Conservation (phyloP, 2,888 invertebrate species). For the Melipona bicolor region DNA sequence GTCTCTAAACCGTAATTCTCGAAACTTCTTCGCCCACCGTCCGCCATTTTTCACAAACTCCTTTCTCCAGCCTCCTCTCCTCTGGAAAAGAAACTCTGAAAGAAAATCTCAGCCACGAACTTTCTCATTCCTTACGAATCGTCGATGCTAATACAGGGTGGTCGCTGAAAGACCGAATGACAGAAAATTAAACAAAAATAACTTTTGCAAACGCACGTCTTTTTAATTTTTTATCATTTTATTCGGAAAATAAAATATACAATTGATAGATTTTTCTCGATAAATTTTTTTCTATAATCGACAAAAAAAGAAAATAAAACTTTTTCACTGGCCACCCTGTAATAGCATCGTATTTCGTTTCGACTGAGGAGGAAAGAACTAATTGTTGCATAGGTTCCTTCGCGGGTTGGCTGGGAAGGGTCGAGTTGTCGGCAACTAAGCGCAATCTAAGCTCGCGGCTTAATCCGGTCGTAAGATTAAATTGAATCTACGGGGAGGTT, state of each 20-base stretch:
- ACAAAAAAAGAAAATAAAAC: no score
- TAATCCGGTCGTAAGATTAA: conserved; percentile 73
- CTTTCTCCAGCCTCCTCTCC: neutral
- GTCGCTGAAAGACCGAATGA: no score
- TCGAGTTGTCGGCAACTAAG: conserved; percentile 2
- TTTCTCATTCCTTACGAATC: neutral
- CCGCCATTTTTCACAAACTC: neutral
- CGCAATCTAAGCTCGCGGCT: conserved; percentile 52
- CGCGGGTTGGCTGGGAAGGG: no score
- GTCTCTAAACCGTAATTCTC: neutral
- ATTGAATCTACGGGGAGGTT: conserved; percentile 74
- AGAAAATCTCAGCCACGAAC: neutral
- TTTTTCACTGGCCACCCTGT: no score
- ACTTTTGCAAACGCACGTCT: no score
- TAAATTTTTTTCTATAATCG: no score
- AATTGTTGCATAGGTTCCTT: conserved; percentile 66
- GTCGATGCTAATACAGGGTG: neutral
- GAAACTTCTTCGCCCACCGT: neutral
- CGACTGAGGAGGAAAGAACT: conserved; percentile 32
- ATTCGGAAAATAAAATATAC: no score
- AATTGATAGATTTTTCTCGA: no score
- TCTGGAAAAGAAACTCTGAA: neutral
- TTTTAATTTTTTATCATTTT: no score
- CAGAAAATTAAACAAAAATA: no score
- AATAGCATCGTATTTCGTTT: conserved; percentile 22